These are phyloP conservation scores for Hydropsyche betteni DNA, from an alignment of 2,888 invertebrate genomes.

Conservation along the genomic window DNA sequence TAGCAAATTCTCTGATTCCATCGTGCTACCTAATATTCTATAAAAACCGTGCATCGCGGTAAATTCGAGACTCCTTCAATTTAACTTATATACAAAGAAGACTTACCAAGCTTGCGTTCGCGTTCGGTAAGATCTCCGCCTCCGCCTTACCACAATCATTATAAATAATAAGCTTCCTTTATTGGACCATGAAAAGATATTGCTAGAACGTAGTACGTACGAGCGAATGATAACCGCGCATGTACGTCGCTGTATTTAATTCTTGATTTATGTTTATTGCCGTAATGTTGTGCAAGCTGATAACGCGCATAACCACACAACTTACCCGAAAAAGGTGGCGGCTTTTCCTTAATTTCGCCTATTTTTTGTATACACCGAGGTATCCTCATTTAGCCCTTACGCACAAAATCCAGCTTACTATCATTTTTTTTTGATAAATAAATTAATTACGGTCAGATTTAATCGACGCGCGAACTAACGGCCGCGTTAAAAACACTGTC, in stretches of 20 bases:
- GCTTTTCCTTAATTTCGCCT: background rate
- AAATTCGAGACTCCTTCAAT: too few species aligned
- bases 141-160: conserved; percentile 29
- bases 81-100: too few species aligned
- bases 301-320: conserved; percentile 25
- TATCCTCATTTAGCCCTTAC: background rate
- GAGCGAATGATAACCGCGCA: conserved; percentile 24
- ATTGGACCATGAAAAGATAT: conserved; percentile 40
- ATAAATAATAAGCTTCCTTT: conserved; percentile 37
- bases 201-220: conserved; percentile 6
- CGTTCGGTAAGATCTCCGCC: background rate
- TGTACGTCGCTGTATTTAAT: conserved; percentile 34
- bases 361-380: background rate
- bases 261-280: conserved; percentile 41
- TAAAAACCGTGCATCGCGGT: too few species aligned
- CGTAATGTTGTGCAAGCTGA: conserved; percentile 35
- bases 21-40: too few species aligned
- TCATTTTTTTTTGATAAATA: conserved; percentile 1
- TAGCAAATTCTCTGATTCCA: too few species aligned
- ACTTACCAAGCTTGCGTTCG: background rate
- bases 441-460: background rate
- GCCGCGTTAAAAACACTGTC: too few species aligned
- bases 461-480: too few species aligned
- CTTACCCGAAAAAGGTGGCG: background rate
- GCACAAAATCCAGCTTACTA: too few species aligned